phyloP scores from a whole-genome alignment of 2,888 invertebrate species.

The Cepaea hortensis region DNA sequence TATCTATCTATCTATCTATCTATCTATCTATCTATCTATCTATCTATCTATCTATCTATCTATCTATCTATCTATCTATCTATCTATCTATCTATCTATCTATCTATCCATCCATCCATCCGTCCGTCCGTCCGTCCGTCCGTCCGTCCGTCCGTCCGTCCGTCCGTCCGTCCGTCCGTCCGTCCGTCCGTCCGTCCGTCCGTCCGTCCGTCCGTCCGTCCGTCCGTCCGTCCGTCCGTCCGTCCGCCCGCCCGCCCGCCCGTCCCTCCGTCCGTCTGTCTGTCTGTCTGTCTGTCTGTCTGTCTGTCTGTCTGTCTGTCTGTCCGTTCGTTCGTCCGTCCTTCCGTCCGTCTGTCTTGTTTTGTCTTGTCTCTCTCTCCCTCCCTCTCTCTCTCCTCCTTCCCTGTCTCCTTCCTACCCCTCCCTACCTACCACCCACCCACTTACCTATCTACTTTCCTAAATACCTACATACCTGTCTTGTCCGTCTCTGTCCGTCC shows the following conservation, averaged over 20 bases:
- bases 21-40: neutral
- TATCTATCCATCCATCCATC: no score
- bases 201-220: neutral
- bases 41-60: neutral
- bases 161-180: neutral
- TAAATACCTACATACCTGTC: no score
- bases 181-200: neutral
- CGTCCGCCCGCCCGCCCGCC: neutral
- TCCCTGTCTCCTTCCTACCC: no score
- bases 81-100: no score
- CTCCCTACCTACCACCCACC: no score
- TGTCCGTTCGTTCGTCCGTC: neutral
- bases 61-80: neutral
- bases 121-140: no score
- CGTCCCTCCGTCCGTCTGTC: neutral
- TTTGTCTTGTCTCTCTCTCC: neutral
- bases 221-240: neutral
- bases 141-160: no score
- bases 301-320: conserved; percentile 7
- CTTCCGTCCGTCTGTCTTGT: neutral
- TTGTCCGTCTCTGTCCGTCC: no score
- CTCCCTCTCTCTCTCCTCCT: no score
- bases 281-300: conserved; percentile 2
- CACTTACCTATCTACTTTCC: no score
- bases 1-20: conserved; percentile 7